Evolutionary conservation across 2,888 invertebrate genomes (phyloP), one percentile per base, ranked within the genome.

Genomic region (Amblyjoppa fuscipennis): DNA sequence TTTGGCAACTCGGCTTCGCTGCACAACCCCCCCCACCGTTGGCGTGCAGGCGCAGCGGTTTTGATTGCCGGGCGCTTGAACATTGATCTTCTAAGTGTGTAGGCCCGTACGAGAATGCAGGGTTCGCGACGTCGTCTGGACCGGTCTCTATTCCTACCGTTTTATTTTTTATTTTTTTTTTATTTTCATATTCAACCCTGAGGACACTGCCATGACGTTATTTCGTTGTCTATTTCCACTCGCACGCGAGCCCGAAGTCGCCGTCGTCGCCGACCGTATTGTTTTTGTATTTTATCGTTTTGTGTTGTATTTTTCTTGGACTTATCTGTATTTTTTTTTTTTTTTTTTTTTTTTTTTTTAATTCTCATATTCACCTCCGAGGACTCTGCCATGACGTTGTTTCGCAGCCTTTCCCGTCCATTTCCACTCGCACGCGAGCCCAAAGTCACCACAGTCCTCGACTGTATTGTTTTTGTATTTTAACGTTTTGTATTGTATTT

Each of bases 391-490:
- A n/a, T 31, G 61, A 34, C 16, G 61, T 34, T 64, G n/a, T 64
- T 64, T 64, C 34, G 61, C 34, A 34, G 86, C 83, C 86, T 73
- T 81, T 85, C 81, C 82, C 87, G 88, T 85, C 87, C 87, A 86
- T 73, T 79, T 84, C 83, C 80, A 88, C 83, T 84, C 87, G 87
- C 88, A 88, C 88, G 88, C 88, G 87, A 85, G 83, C 83, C 83
- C 64, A 79, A 28, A 31, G 83, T 86, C 81, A 84, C 16, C 31
- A 13, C 61, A 61, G 13, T 51, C 51, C 16, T 16, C 16, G 16
- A 7, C 51, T 2, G 51, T 38, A 38, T 38, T 38, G 38, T 7
- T 38, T 38, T 38, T 7, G 38, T 7, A 38, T 38, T 38, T 7
- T 7, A 38, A 6, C 7, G 6, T n/a, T 20, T 28, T 28, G 9